Conservation (phyloP, 37 sponge, comb jelly and placozoan genomes). For the Eunapius fragilis region DNA sequence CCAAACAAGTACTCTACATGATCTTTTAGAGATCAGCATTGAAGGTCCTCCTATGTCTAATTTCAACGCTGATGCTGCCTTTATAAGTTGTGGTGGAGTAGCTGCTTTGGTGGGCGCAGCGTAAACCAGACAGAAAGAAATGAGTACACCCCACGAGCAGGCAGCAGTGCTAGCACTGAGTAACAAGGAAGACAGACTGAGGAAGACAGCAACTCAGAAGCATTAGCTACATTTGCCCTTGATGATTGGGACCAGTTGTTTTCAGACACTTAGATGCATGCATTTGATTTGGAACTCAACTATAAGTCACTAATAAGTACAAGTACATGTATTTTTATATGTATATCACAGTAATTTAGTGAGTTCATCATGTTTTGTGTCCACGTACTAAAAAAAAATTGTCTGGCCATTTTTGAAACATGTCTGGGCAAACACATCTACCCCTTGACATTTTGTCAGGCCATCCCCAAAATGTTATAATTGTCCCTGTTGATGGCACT, state of each 20-base stretch:
- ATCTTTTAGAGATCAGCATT: too few species aligned
- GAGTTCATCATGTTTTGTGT: conserved; percentile 84
- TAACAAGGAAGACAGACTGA: too few species aligned
- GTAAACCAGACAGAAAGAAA: conserved; percentile 25
- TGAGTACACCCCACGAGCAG: conserved; percentile 31
- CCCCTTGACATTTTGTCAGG: too few species aligned
- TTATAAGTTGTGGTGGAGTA: conserved; percentile 40
- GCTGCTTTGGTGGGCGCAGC: conserved; percentile 5
- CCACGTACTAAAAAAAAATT: conserved; percentile 84
- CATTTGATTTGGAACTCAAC: too few species aligned
- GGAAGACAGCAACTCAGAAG: neutral
- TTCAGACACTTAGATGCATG: neutral
- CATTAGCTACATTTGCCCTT: neutral
- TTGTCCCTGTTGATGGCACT: too few species aligned
- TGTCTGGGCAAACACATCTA: too few species aligned
- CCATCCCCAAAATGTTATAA: too few species aligned
- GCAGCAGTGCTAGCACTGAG: neutral
- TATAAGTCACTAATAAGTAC: too few species aligned
- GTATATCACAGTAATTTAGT: conserved; percentile 10
- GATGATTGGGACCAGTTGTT: conserved; percentile 8
- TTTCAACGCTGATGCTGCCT: conserved; percentile 6
- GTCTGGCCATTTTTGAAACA: conserved; percentile 58
- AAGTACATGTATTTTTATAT: too few species aligned
- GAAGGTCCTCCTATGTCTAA: conserved; percentile 14
- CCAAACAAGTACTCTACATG: conserved; percentile 26